Percentiles rank a stretch among this genome's conserved stretches.
Evolutionary conservation across 2,113 vertebrate species (phyloP).

Genomic region (Cryptomyrus ogoouensis): DNA sequence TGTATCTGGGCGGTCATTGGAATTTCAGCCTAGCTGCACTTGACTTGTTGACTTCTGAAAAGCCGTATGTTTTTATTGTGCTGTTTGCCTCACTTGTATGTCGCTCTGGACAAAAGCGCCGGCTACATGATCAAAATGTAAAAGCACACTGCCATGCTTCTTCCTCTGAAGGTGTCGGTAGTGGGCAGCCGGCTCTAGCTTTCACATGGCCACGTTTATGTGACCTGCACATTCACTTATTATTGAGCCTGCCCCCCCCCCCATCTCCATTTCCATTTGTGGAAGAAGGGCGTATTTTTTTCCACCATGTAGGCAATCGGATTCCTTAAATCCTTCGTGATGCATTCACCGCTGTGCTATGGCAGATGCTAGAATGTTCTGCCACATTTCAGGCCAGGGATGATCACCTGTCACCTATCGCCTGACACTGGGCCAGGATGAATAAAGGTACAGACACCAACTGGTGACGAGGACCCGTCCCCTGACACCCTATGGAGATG

Average conservation of each 20-base stretch:
- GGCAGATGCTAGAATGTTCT: not conserved
- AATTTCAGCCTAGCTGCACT: not conserved
- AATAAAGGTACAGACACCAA: not conserved
- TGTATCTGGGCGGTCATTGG: not conserved
- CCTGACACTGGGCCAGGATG: not conserved
- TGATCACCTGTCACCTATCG: not conserved
- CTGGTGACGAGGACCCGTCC: not conserved
- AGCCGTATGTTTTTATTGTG: not conserved
- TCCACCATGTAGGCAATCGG: not conserved
- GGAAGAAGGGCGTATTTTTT: not conserved
- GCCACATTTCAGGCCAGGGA: not conserved
- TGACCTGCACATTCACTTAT: not conserved
- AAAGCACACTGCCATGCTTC: not conserved
- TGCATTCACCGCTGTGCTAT: not conserved
- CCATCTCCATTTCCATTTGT: not conserved
- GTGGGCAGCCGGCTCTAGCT: not conserved
- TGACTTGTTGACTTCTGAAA: not conserved
- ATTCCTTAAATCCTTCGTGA: not conserved
- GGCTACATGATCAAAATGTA: not conserved
- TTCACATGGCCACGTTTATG: not conserved
- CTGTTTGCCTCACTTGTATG: not conserved
- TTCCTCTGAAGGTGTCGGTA: not conserved
- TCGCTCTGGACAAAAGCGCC: not conserved
- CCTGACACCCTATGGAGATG: not conserved
- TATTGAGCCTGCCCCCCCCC: not conserved